These are phyloP conservation scores for Disparrhopalites patrizii DNA, from an alignment of 2,888 invertebrate genomes.

Conservation along the genomic window DNA sequence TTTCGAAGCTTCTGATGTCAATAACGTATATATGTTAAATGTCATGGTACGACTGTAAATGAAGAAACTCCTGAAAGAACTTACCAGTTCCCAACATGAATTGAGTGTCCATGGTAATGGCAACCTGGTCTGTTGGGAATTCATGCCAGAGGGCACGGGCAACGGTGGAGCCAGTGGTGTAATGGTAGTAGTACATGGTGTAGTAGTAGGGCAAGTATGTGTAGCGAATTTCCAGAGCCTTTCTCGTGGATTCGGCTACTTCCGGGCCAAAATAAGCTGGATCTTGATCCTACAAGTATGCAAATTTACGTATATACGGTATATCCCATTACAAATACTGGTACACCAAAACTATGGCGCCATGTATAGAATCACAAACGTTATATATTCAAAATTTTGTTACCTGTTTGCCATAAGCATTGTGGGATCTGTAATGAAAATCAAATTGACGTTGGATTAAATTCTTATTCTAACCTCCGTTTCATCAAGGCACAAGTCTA, in stretches of 20 bases:
- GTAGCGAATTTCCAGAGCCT: slow-evolving; percentile 66
- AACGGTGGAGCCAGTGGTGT: slow-evolving; percentile 57
- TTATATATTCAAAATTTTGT: neutral
- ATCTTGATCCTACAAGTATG: slow-evolving; percentile 69
- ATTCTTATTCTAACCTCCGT: no score
- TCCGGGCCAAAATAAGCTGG: slow-evolving; percentile 69
- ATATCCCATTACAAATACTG: neutral
- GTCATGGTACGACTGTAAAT: no score
- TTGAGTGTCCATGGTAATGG: slow-evolving; percentile 49
- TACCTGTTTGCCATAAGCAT: neutral
- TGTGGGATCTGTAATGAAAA: slow-evolving; percentile 1
- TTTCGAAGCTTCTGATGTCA: no score
- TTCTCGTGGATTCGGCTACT: slow-evolving; percentile 63
- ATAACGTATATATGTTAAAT: no score
- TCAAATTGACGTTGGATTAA: no score
- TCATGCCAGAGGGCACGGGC: slow-evolving; percentile 43
- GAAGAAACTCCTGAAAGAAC: neutral
- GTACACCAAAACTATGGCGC: neutral
- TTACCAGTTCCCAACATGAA: slow-evolving; percentile 52
- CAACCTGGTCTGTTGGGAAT: slow-evolving; percentile 48
- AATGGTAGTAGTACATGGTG: slow-evolving; percentile 70
- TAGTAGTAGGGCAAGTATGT: slow-evolving; percentile 73
- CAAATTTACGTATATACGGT: no score
- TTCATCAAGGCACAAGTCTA: no score
- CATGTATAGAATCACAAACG: neutral